Percentiles rank a stretch among this genome's conserved stretches.
Conservation (phyloP, 2,113 vertebrate genomes). For the Jaculus jaculus region DNA sequence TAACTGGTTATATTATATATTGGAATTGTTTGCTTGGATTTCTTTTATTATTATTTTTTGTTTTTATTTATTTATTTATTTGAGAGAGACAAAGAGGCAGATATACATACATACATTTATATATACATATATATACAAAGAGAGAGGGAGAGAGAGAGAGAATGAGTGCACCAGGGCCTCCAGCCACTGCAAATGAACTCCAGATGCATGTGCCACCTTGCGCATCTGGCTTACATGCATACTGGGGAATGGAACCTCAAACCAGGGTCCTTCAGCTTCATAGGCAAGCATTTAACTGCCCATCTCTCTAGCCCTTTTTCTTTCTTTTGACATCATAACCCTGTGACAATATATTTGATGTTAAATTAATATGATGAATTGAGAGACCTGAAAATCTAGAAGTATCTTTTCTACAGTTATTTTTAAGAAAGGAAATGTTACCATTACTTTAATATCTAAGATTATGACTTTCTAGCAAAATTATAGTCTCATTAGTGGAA, state of each 20-base stretch:
- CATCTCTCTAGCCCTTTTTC: background rate
- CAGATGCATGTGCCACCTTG: too few relatives aligned
- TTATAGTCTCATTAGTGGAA: background rate
- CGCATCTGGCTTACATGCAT: too few relatives aligned
- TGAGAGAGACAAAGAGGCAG: too few relatives aligned
- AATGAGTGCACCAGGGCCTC: too few relatives aligned
- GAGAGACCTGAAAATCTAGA: background rate
- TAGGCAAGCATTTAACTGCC: too few relatives aligned
- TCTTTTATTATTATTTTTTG: background rate
- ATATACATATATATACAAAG: too few relatives aligned
- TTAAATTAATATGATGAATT: slow-evolving; percentile 14
- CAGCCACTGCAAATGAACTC: too few relatives aligned
- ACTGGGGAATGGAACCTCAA: too few relatives aligned
- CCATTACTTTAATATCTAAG: background rate
- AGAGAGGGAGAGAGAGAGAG: too few relatives aligned
- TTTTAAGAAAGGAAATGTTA: background rate
- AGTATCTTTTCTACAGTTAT: background rate
- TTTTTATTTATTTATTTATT: too few relatives aligned
- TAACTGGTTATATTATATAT: background rate
- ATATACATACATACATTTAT: too few relatives aligned
- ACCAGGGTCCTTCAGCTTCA: too few relatives aligned
- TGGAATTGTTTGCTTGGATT: slow-evolving; percentile 17
- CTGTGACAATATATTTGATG: background rate
- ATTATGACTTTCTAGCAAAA: background rate
- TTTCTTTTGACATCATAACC: slow-evolving; percentile 6